Conservation (phyloP, 2,888 invertebrate species). For the Tillus elongatus region DNA sequence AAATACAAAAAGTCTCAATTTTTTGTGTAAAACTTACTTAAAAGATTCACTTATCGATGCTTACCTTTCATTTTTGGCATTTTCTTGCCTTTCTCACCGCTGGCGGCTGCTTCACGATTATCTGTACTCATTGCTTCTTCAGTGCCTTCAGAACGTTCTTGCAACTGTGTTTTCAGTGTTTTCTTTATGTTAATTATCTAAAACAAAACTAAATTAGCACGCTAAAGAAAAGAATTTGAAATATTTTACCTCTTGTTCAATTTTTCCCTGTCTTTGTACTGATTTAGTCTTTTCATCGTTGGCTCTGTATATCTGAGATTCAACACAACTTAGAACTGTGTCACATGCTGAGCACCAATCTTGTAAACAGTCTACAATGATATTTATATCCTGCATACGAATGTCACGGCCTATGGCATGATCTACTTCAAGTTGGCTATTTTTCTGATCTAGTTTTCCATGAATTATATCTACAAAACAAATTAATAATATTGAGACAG, state of each 20-base stretch:
- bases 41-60: no score
- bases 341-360: slow-evolving; percentile 90
- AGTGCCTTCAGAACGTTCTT: slow-evolving; percentile 56
- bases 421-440: slow-evolving; percentile 86
- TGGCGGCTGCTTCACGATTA: slow-evolving; percentile 53
- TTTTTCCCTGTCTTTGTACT: slow-evolving; percentile 67
- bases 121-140: slow-evolving; percentile 79
- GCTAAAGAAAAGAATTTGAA: background rate
- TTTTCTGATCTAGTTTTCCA: slow-evolving; percentile 92
- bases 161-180: slow-evolving; percentile 69
- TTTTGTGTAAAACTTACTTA: no score
- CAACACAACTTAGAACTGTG: slow-evolving; percentile 78
- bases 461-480: slow-evolving; percentile 69
- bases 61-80: slow-evolving; percentile 52
- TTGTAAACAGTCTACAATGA: slow-evolving; percentile 71
- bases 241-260: slow-evolving; percentile 74
- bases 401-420: slow-evolving; percentile 92
- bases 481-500: slow-evolving; percentile 7
- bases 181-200: slow-evolving; percentile 83
- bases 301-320: slow-evolving; percentile 79
- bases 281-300: slow-evolving; percentile 77
- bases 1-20: no score
- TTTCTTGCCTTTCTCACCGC: slow-evolving; percentile 45
- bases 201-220: slow-evolving; percentile 2
- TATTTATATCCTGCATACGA: slow-evolving; percentile 68